phyloP scores from a whole-genome alignment of 1,140 invertebrate species.

The Danaus plexippus region DNA sequence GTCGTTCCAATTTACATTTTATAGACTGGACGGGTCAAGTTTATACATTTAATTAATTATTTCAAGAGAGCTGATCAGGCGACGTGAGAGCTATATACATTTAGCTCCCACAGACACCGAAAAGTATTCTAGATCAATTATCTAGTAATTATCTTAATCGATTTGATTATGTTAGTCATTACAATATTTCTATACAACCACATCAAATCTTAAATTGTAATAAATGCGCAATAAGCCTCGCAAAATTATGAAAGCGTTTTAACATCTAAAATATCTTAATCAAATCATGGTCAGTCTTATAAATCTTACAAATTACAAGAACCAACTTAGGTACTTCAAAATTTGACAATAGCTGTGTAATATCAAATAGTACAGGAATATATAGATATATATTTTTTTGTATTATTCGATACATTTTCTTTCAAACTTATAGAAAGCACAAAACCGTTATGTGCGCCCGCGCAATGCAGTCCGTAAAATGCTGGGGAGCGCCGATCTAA shows the following conservation, averaged over 20 bases:
- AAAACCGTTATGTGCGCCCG: conserved; percentile 48
- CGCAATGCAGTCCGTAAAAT: conserved; percentile 24
- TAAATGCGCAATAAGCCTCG: conserved; percentile 66
- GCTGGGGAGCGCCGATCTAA: conserved; percentile 30
- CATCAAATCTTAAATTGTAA: conserved; percentile 43
- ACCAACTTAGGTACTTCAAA: not conserved
- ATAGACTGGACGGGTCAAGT: conserved; percentile 16
- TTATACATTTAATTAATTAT: conserved; percentile 11
- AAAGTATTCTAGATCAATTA: not conserved
- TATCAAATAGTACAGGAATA: too few relatives aligned
- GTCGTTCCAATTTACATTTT: conserved; percentile 5
- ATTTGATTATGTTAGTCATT: too few relatives aligned
- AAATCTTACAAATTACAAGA: too few relatives aligned
- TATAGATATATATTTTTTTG: not conserved
- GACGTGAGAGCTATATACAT: conserved; percentile 15
- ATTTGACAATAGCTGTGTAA: not conserved
- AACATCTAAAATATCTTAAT: conserved; percentile 15
- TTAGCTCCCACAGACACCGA: conserved; percentile 17
- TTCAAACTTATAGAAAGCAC: conserved; percentile 3
- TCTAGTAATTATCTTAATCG: too few relatives aligned
- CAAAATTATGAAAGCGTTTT: conserved; percentile 39
- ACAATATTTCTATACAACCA: too few relatives aligned
- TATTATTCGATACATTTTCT: conserved; percentile 5
- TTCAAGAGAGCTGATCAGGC: conserved; percentile 23
- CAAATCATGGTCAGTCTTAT: conserved; percentile 3